Percentiles rank a stretch among this genome's conserved stretches.
phyloP scores from a whole-genome alignment of 2,888 invertebrate species.

The Gerosis bhagava region DNA sequence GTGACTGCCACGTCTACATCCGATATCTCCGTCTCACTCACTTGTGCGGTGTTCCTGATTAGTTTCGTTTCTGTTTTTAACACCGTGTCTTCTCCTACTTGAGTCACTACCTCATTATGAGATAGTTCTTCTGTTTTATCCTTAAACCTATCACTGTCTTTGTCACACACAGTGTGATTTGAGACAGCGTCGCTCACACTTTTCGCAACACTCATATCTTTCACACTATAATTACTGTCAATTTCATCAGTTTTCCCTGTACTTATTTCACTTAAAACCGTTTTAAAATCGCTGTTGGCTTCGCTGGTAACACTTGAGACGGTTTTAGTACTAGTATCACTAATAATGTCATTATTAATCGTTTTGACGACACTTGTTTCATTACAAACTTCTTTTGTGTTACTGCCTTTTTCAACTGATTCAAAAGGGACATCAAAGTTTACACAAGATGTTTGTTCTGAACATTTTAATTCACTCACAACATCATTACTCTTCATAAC shows the following conservation, averaged over 20 bases:
- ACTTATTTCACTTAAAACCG: constrained; percentile 7
- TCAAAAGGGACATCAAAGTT: no score
- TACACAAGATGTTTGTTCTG: no score
- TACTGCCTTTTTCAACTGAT: no score
- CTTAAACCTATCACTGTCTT: constrained; percentile 33
- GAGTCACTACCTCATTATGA: constrained; percentile 47
- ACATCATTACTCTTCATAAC: background rate
- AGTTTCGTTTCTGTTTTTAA: constrained; percentile 52
- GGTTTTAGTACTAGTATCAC: constrained; percentile 25
- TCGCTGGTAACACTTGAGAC: constrained; percentile 17
- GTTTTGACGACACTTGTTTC: no score
- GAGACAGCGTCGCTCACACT: no score
- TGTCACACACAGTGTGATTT: constrained; percentile 24
- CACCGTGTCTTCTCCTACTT: constrained; percentile 39
- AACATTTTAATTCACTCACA: no score
- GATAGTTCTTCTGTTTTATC: constrained; percentile 51
- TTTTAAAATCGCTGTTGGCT: background rate
- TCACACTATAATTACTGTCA: constrained; percentile 18
- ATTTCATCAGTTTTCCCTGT: constrained; percentile 14
- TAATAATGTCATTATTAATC: constrained; percentile 19
- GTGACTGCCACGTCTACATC: constrained; percentile 51
- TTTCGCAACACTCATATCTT: constrained; percentile 28
- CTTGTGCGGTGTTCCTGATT: constrained; percentile 49
- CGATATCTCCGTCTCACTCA: constrained; percentile 45
- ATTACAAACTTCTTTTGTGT: no score